Conservation (phyloP, 1,140 invertebrate genomes). For the Meteorus sp. region DNA sequence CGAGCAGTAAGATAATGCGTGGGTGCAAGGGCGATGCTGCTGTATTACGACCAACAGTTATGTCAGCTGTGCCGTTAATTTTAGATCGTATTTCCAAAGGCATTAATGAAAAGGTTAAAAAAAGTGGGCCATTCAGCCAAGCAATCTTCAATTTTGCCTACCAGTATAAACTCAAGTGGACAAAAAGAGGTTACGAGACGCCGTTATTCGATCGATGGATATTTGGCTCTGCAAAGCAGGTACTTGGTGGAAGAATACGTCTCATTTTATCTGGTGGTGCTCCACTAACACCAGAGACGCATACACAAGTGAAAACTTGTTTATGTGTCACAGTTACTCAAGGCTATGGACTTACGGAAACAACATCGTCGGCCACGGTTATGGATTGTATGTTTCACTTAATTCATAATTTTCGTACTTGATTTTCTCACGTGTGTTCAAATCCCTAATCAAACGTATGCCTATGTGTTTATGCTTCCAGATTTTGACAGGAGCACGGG, state of each 20-base stretch:
- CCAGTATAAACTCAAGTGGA: constrained; percentile 87
- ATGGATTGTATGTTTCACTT: constrained; percentile 82
- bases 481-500: constrained; percentile 74
- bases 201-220: constrained; percentile 74
- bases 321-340: constrained; percentile 89
- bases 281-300: constrained; percentile 93
- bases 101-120: constrained; percentile 88
- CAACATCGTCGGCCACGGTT: constrained; percentile 88
- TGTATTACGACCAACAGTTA: constrained; percentile 87
- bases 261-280: constrained; percentile 91
- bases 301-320: constrained; percentile 91
- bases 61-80: constrained; percentile 95
- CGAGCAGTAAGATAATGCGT: constrained; percentile 92
- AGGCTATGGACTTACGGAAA: constrained; percentile 98
- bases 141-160: constrained; percentile 90
- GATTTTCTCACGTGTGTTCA: no score
- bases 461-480: constrained; percentile 43
- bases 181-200: constrained; percentile 79
- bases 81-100: constrained; percentile 95
- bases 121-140: constrained; percentile 72
- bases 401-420: no score
- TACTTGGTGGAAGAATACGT: constrained; percentile 86
- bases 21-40: constrained; percentile 90
- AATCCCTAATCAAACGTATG: constrained; percentile 4
- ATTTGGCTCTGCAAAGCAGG: constrained; percentile 66